Conservation (phyloP, 2,113 vertebrate genomes). For the Varanus salvator region DNA sequence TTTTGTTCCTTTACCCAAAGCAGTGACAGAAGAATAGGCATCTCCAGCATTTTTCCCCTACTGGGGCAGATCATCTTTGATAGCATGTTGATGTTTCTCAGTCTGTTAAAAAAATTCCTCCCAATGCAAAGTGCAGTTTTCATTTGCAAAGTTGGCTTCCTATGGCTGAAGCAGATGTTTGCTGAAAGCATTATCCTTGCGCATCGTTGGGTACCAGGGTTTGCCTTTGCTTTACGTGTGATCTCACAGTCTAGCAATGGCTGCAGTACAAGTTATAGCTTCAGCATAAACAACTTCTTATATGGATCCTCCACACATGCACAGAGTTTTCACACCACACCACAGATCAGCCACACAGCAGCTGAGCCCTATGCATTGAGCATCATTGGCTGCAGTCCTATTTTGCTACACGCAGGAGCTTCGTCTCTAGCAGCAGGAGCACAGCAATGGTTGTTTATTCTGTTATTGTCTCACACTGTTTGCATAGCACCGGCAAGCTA, state of each 20-base stretch:
- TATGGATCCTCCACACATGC: neutral
- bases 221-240: conserved; percentile 17
- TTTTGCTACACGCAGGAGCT: conserved; percentile 45
- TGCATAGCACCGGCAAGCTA: conserved; percentile 46
- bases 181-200: neutral
- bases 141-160: neutral
- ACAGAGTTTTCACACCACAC: too few species aligned
- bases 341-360: neutral
- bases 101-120: neutral
- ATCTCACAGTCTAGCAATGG: neutral
- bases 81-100: neutral
- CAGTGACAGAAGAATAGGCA: neutral
- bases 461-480: conserved; percentile 62
- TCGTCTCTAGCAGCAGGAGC: conserved; percentile 60
- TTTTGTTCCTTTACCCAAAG: neutral
- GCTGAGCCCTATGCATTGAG: conserved; percentile 22
- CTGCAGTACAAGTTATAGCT: neutral
- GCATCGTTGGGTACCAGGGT: conserved; percentile 15
- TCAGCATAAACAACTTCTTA: neutral
- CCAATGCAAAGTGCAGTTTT: neutral
- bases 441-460: conserved; percentile 30
- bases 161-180: conserved; percentile 9
- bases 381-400: conserved; percentile 17
- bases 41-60: neutral
- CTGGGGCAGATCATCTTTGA: neutral